Evolutionary conservation across 2,113 vertebrate species (phyloP).

Genomic region (Choloepus hoffmanni): DNA sequence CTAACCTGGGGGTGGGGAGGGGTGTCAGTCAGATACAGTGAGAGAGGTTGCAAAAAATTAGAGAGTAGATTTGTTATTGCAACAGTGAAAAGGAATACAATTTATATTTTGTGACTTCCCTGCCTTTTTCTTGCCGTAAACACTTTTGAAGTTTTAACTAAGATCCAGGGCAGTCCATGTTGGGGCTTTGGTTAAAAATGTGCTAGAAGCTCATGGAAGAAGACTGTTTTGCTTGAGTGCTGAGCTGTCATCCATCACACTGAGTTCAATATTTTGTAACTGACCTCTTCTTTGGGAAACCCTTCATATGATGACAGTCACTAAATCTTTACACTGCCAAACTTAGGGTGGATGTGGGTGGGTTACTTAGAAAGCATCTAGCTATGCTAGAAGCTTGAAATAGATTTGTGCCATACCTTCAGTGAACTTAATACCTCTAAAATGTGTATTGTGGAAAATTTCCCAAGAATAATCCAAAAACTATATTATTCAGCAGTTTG

Average conservation of each 20-base stretch:
- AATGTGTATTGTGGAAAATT: not conserved
- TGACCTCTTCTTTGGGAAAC: not conserved
- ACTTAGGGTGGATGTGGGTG: not conserved
- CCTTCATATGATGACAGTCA: not conserved
- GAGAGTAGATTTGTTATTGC: not conserved
- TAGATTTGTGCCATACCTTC: not conserved
- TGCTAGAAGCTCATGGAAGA: not conserved
- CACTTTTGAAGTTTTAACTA: not conserved
- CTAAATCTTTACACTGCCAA: not conserved
- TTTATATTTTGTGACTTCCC: not conserved
- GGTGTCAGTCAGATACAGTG: not conserved
- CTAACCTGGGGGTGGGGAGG: not conserved
- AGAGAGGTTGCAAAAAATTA: not conserved
- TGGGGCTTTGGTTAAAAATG: not conserved
- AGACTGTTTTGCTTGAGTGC: no score
- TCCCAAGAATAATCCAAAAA: not conserved
- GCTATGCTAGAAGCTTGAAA: not conserved
- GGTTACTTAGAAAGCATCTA: slow-evolving; percentile 7
- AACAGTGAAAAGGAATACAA: not conserved
- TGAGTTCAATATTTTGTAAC: not conserved
- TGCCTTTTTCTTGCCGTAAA: not conserved
- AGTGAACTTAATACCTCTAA: not conserved
- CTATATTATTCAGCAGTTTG: not conserved
- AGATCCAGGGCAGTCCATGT: not conserved
- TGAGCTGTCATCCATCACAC: not conserved